Conservation (phyloP, 2,113 vertebrate species). For the Emydura subglobosa region DNA sequence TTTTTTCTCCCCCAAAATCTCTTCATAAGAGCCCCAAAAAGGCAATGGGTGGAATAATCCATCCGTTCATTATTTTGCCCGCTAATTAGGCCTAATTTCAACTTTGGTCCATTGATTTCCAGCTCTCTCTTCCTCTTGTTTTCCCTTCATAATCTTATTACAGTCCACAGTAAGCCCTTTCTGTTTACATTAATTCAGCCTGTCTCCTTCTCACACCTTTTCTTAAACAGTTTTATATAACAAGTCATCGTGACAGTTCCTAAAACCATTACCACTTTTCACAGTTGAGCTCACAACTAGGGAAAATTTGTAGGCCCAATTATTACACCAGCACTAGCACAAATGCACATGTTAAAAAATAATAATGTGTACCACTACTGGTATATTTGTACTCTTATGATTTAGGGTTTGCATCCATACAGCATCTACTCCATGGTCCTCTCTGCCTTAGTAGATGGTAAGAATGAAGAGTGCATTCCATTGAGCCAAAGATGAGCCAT, state of each 20-base stretch:
- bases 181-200: neutral
- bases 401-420: neutral
- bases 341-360: neutral
- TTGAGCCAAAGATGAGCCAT: neutral
- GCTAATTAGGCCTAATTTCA: neutral
- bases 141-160: neutral
- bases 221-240: neutral
- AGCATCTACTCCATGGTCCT: fast-evolving
- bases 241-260: neutral
- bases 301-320: neutral
- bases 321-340: neutral
- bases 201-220: neutral
- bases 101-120: neutral
- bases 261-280: neutral
- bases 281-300: neutral
- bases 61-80: neutral
- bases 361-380: neutral
- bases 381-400: neutral
- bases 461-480: neutral
- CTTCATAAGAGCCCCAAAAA: neutral
- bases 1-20: too few relatives aligned
- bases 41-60: neutral
- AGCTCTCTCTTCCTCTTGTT: neutral
- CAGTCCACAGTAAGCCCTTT: neutral
- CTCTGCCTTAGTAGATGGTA: neutral